phyloP scores from a whole-genome alignment of 1,140 invertebrate genomes.

The Radopholus similis region DNA sequence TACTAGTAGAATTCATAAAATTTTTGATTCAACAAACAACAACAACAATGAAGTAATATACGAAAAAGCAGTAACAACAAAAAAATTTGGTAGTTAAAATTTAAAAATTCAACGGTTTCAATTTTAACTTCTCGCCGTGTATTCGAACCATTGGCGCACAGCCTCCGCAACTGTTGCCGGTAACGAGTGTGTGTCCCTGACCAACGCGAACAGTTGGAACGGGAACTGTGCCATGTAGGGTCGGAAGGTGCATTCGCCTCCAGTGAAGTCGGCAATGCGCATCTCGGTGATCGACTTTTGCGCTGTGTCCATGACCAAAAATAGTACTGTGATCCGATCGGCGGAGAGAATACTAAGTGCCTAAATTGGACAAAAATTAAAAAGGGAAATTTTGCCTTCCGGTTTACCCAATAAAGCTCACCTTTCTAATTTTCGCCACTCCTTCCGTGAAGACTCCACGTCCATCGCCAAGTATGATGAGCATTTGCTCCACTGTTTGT shows the following conservation, averaged over 20 bases:
- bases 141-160: slow-evolving; percentile 94
- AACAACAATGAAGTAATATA: not conserved
- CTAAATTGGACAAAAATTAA: slow-evolving; percentile 38
- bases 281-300: slow-evolving; percentile 90
- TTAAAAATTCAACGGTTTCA: not conserved
- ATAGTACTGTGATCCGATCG: slow-evolving; percentile 83
- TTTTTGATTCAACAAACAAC: not conserved
- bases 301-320: slow-evolving; percentile 90
- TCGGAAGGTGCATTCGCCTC: slow-evolving; percentile 63
- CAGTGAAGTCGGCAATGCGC: slow-evolving; percentile 60
- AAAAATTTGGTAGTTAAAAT: slow-evolving; percentile 11
- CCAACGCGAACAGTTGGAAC: slow-evolving; percentile 95
- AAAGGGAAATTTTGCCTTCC: too few relatives aligned
- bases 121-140: slow-evolving; percentile 60
- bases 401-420: too few relatives aligned
- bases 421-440: slow-evolving; percentile 69
- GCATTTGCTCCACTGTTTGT: slow-evolving; percentile 69
- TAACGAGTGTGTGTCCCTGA: slow-evolving; percentile 79
- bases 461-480: slow-evolving; percentile 90
- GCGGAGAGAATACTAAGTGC: slow-evolving; percentile 76
- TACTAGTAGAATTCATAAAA: too few relatives aligned
- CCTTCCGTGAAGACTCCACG: slow-evolving; percentile 86
- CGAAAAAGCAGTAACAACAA: slow-evolving; percentile 9
- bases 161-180: slow-evolving; percentile 88
- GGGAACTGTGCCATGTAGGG: slow-evolving; percentile 90